phyloP scores from a whole-genome alignment of 2,113 vertebrate species.

The Arizona elegans region DNA sequence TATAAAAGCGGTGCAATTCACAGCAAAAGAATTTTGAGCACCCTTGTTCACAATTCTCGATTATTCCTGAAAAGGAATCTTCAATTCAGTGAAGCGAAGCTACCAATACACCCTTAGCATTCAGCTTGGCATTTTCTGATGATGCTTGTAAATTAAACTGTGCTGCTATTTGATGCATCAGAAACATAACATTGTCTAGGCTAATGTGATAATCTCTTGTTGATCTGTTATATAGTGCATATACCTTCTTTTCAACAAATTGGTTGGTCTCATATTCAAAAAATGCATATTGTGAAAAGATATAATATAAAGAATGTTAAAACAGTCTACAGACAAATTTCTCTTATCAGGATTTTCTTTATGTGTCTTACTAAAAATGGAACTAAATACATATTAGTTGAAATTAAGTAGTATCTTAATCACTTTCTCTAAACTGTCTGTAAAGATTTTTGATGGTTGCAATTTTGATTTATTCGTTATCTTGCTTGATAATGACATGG shows the following conservation, averaged over 20 bases:
- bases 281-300: not conserved
- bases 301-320: not conserved
- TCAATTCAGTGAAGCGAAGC: not conserved
- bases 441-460: not conserved
- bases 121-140: not conserved
- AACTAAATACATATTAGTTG: conserved; percentile 10
- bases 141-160: not conserved
- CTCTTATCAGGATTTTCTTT: not conserved
- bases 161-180: not conserved
- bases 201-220: not conserved
- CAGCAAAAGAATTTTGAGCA: not conserved
- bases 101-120: not conserved
- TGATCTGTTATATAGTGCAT: not conserved
- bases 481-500: not conserved
- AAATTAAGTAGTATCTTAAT: conserved; percentile 15
- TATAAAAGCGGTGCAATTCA: not conserved
- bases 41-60: not conserved
- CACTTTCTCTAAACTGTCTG: not conserved
- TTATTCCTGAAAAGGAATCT: not conserved
- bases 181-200: not conserved
- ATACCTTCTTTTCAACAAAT: not conserved
- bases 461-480: conserved; percentile 17
- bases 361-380: not conserved
- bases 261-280: not conserved
- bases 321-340: not conserved